Percentiles rank a stretch among this genome's conserved stretches.
phyloP scores from a whole-genome alignment of 2,888 invertebrate genomes.

The Zelleria hepariella region DNA sequence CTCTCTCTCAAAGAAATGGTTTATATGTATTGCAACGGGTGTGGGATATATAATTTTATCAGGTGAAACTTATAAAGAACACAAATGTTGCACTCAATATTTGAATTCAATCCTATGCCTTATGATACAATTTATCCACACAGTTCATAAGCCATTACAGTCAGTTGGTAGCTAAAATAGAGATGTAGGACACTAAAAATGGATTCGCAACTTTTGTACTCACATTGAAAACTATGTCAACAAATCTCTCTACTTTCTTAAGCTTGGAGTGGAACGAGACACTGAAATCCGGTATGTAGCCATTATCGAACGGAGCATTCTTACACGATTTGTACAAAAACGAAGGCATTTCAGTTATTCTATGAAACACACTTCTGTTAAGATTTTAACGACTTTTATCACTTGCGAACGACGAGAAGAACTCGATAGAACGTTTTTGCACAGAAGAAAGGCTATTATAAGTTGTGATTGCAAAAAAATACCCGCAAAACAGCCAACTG shows the following conservation, averaged over 20 bases:
- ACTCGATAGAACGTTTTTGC: not conserved
- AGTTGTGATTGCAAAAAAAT: not conserved
- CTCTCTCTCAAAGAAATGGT: no score
- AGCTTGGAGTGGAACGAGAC: constrained; percentile 30
- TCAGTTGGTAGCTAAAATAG: no score
- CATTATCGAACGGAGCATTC: constrained; percentile 48
- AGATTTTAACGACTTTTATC: not conserved
- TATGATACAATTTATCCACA: no score
- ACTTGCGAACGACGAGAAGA: not conserved
- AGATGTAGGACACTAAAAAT: no score
- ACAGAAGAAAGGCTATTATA: not conserved
- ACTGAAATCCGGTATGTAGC: constrained; percentile 41
- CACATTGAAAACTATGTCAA: constrained; percentile 32
- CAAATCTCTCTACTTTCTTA: constrained; percentile 34
- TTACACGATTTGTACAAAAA: constrained; percentile 54
- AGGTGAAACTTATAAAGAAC: no score
- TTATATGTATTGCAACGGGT: no score
- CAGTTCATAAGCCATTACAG: no score
- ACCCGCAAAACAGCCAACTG: not conserved
- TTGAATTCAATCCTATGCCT: no score
- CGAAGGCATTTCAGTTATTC: constrained; percentile 30
- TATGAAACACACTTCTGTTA: not conserved
- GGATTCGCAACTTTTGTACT: no score
- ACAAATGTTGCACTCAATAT: no score
- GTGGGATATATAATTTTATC: no score